Evolutionary conservation across 1,140 invertebrate species (phyloP).

Genomic region (Schlechtendalia chinensis): DNA sequence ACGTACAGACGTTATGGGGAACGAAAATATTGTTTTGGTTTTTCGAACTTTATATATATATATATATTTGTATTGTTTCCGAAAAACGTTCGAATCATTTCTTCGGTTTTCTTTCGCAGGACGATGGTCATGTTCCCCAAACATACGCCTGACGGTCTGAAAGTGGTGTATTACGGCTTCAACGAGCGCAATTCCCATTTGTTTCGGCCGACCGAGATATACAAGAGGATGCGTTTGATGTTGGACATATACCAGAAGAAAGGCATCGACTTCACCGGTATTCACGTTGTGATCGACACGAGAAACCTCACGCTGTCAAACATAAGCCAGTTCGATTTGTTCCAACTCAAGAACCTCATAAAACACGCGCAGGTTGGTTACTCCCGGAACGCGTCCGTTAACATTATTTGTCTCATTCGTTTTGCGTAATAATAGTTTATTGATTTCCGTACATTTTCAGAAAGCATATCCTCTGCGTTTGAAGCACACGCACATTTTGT

Average conservation of each 20-base stretch:
- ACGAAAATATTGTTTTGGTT: no score
- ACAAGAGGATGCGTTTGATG: constrained; percentile 46
- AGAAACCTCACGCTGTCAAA: constrained; percentile 19
- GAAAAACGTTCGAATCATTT: no score
- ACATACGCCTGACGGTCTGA: constrained; percentile 46
- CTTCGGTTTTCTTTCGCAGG: background rate
- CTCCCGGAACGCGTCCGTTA: no score
- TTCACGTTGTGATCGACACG: constrained; percentile 37
- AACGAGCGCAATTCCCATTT: background rate
- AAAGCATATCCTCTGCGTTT: constrained; percentile 65
- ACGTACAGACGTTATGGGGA: no score
- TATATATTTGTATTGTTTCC: no score
- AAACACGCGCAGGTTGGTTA: constrained; percentile 47
- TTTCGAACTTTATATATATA: no score
- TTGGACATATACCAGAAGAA: constrained; percentile 44
- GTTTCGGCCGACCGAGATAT: constrained; percentile 45
- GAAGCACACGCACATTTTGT: constrained; percentile 64
- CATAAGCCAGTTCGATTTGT: constrained; percentile 49
- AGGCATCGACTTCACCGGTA: constrained; percentile 48
- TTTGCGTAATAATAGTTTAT: no score
- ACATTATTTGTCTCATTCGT: no score
- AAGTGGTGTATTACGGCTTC: constrained; percentile 31
- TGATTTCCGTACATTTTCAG: constrained; percentile 56
- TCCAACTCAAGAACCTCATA: constrained; percentile 48
- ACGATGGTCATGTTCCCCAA: constrained; percentile 47